Evolutionary conservation across 2,888 invertebrate genomes (phyloP).

Genomic region (Harpalus rubripes): DNA sequence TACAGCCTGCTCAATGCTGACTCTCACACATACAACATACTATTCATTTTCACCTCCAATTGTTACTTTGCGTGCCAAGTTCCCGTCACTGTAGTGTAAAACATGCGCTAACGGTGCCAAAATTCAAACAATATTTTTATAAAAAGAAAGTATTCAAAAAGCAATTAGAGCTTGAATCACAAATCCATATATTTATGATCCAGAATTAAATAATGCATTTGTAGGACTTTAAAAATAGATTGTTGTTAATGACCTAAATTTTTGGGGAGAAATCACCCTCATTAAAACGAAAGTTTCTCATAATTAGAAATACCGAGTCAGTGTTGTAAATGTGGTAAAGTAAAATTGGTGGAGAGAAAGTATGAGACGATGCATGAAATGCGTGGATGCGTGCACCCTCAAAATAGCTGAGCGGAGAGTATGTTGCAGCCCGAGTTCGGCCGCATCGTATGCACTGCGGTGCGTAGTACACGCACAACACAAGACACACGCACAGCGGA

Average conservation of each 20-base stretch:
- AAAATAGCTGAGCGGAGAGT: conserved; percentile 41
- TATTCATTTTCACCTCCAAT: conserved; percentile 34
- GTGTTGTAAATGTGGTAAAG: conserved; percentile 50
- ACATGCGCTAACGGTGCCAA: conserved; percentile 52
- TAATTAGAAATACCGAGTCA: conserved; percentile 57
- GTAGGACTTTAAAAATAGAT: conserved; percentile 47
- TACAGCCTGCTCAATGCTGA: conserved; percentile 34
- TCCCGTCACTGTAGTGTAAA: neutral
- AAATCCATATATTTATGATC: conserved; percentile 27
- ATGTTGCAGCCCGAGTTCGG: neutral
- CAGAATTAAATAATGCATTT: conserved; percentile 23
- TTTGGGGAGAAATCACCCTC: conserved; percentile 66
- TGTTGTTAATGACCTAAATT: conserved; percentile 60
- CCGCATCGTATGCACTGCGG: conserved; percentile 47
- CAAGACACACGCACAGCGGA: conserved; percentile 61
- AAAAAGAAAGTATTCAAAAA: conserved; percentile 47
- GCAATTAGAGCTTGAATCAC: conserved; percentile 48
- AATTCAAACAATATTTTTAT: conserved; percentile 36
- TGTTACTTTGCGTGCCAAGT: conserved; percentile 42
- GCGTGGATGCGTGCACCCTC: conserved; percentile 55
- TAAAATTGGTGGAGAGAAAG: conserved; percentile 61
- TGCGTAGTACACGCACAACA: conserved; percentile 56
- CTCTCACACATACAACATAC: conserved; percentile 42
- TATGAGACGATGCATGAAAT: conserved; percentile 37
- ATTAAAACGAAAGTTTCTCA: conserved; percentile 61